Conservation (phyloP, 2,113 vertebrate genomes). For the Halichoeres trimaculatus region DNA sequence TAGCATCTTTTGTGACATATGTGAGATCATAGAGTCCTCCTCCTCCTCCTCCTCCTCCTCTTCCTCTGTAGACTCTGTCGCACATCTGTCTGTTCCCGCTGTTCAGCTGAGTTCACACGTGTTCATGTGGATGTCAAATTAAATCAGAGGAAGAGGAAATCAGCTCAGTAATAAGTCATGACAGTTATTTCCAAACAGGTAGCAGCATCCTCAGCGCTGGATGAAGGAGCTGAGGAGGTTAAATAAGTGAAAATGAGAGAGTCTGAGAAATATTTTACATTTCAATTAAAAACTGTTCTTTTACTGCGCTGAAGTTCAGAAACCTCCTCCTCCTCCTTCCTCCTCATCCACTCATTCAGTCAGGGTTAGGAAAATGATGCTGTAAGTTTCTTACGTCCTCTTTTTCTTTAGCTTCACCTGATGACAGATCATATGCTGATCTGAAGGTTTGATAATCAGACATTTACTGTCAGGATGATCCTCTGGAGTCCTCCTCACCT, state of each 20-base stretch:
- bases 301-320: slow-evolving; percentile 11
- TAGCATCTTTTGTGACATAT: slow-evolving; percentile 65
- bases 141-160: slow-evolving; percentile 7
- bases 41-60: slow-evolving; percentile 17
- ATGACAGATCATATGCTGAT: no score
- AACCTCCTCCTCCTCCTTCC: no score
- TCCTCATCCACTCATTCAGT: no score
- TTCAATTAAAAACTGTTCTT: slow-evolving; percentile 41
- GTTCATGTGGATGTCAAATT: slow-evolving; percentile 29
- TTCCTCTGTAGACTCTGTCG: slow-evolving; percentile 19
- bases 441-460: no score
- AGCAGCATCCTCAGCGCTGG: not conserved
- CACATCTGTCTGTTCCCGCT: slow-evolving; percentile 44
- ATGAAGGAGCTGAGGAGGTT: slow-evolving; percentile 25
- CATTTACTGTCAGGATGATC: no score
- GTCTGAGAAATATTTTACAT: slow-evolving; percentile 24
- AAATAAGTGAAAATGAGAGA: slow-evolving; percentile 47
- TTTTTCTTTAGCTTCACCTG: no score
- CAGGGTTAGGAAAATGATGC: no score
- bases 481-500: no score
- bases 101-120: slow-evolving; percentile 43
- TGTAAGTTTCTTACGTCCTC: no score
- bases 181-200: slow-evolving; percentile 37
- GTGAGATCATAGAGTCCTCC: slow-evolving; percentile 51
- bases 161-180: slow-evolving; percentile 32